Conservation (phyloP, 2,888 invertebrate genomes). For the Desoria tigrina region DNA sequence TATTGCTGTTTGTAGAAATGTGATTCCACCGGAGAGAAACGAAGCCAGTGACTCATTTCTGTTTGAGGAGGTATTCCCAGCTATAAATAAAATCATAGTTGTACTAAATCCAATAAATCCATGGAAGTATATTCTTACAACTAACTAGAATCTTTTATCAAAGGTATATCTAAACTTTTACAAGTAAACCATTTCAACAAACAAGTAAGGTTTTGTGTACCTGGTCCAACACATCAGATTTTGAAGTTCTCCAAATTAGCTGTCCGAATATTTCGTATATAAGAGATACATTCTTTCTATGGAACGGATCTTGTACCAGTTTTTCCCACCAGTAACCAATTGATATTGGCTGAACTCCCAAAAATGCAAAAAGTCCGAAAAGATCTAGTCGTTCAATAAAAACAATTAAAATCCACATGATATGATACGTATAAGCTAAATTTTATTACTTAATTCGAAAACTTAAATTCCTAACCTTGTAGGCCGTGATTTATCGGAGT, state of each 20-base stretch:
- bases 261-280: conserved; percentile 62
- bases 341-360: conserved; percentile 64
- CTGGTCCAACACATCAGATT: conserved; percentile 68
- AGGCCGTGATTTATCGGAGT: conserved; percentile 65
- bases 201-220: conserved; percentile 53
- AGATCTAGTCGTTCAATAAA: conserved; percentile 60
- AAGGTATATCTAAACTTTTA: too few relatives aligned
- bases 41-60: conserved; percentile 63
- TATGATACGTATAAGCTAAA: too few relatives aligned
- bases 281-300: conserved; percentile 58
- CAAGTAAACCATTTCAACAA: too few relatives aligned
- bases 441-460: too few relatives aligned
- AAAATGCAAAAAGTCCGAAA: conserved; percentile 65
- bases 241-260: conserved; percentile 71
- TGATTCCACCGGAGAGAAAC: conserved; percentile 72
- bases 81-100: too few relatives aligned
- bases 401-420: too few relatives aligned
- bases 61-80: conserved; percentile 68
- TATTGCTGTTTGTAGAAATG: conserved; percentile 71
- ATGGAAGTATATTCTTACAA: too few relatives aligned
- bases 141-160: too few relatives aligned
- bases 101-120: conserved; percentile 3
- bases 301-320: conserved; percentile 61
- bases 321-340: conserved; percentile 61
- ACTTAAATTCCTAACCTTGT: conserved; percentile 46